A percentile compares a stretch with the other conserved stretches of the same genome.
Conservation (phyloP, 1,140 invertebrate genomes). For the Phymastichus coffea region DNA sequence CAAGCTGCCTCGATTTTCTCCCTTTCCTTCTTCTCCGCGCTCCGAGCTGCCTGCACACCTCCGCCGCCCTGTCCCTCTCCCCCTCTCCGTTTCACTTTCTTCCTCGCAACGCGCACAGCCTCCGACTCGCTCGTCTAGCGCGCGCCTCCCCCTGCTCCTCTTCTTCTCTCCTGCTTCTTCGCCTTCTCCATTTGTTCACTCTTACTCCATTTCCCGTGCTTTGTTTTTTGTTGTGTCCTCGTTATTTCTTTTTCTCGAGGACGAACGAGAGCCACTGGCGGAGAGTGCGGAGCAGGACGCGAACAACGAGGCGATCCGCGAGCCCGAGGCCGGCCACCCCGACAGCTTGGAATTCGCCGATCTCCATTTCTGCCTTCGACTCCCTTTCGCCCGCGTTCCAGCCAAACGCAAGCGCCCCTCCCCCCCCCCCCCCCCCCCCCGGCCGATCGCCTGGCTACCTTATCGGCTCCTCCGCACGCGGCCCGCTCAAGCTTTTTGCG, state of each 20-base stretch:
- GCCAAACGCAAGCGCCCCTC: too few species aligned
- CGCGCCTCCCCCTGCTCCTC: background rate
- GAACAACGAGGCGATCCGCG: too few species aligned
- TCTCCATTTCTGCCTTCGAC: background rate
- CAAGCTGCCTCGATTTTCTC: slow-evolving; percentile 34
- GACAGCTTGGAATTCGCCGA: background rate
- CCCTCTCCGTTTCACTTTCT: background rate
- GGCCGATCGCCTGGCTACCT: background rate
- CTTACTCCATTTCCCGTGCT: background rate
- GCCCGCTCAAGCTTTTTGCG: too few species aligned
- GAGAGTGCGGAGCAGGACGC: background rate
- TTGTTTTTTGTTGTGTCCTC: slow-evolving; percentile 12
- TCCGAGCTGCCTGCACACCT: background rate
- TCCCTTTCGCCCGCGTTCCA: too few species aligned
- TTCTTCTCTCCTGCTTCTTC: too few species aligned
- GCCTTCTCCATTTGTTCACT: background rate
- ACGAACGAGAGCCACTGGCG: background rate
- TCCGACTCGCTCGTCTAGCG: background rate
- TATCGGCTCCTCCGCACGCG: background rate
- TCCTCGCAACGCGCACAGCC: background rate
- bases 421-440: too few species aligned
- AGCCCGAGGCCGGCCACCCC: too few species aligned
- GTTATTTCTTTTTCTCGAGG: slow-evolving; percentile 4
- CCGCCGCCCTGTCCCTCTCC: background rate
- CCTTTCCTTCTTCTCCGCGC: slow-evolving; percentile 3